Percentiles rank a stretch among this genome's conserved stretches.
phyloP scores from a whole-genome alignment of 2,888 invertebrate species.

The Prosopocoilus inquinatus region DNA sequence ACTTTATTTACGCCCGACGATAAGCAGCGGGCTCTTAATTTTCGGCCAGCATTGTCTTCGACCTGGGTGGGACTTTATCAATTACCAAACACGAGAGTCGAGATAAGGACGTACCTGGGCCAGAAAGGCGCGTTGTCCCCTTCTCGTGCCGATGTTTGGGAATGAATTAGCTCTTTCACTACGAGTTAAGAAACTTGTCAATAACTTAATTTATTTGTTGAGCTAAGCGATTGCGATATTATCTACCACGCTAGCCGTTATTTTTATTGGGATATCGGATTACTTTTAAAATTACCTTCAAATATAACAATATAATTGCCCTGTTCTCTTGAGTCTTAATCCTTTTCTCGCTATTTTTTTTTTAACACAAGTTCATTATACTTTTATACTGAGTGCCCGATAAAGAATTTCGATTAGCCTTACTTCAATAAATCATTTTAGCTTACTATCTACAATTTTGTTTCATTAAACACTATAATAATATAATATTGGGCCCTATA shows the following conservation, averaged over 20 bases:
- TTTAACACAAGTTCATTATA: not conserved
- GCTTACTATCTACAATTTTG: too few relatives aligned
- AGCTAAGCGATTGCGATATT: conserved; percentile 14
- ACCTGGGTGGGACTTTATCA: conserved; percentile 36
- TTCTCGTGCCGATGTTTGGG: conserved; percentile 16
- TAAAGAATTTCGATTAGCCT: too few relatives aligned
- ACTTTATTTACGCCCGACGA: conserved; percentile 13
- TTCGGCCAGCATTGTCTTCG: conserved; percentile 16
- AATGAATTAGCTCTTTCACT: conserved; percentile 26
- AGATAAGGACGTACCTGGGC: conserved; percentile 27
- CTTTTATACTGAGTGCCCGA: too few relatives aligned
- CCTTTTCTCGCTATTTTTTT: not conserved
- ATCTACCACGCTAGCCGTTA: conserved; percentile 6
- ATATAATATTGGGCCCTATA: too few relatives aligned
- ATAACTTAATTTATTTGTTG: conserved; percentile 26
- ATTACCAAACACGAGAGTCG: conserved; percentile 32
- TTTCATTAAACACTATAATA: too few relatives aligned
- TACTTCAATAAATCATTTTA: too few relatives aligned
- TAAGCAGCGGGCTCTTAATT: conserved; percentile 12
- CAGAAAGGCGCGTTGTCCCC: conserved; percentile 7
- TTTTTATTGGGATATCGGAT: conserved; percentile 7
- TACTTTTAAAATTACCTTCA: conserved; percentile 2
- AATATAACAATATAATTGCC: not conserved
- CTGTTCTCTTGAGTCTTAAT: not conserved
- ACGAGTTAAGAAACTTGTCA: conserved; percentile 27